Evolutionary conservation across 2,113 vertebrate genomes (phyloP), one percentile per base, ranked within the genome.

Genomic region (Vulpes ferrilata): DNA sequence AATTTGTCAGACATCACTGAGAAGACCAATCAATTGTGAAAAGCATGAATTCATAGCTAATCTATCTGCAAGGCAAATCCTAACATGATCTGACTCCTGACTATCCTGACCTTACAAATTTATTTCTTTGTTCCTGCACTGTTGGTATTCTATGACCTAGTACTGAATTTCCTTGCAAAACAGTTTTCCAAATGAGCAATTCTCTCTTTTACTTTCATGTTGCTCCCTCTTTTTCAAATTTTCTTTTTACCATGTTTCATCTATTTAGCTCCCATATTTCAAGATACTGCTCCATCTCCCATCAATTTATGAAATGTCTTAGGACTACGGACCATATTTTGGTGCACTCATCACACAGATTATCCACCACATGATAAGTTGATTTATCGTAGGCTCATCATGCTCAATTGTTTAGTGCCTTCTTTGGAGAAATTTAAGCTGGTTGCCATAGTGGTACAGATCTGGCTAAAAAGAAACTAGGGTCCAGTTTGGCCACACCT

Each of bases 161-260:
- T 5, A 15, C 22, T 92, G 35, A n/a, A 65, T 89, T 85, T 92
- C 35, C 51, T 95, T 89, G 55, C 13, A 43, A 43, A 43, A 43
- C 43, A 2, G 30, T 59, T 89, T 97, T 88, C 71, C 65, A 82
- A 51, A 90, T 89, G 64, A 85, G 51, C 17, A 25, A 1, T 80
- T 80, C 30, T 79, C 55, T 62, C 16, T 65, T 51, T 7, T 55
- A 53, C 64, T 85, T 73, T 62, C 11, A 48, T 10, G 27, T 76
- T 69, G 23, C 64, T 88, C n/a, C 19, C 51, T 88, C 48, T 22
- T 15, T 60, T 83, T 71, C 78, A 84, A 60, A 43, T 88, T 76
- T 64, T 71, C 27, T 69, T 84, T 51, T 57, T 76, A 43, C 12
- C 19, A 0, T 35, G 35, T 57, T 69, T 95, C 32, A 85, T 53